phyloP scores from a whole-genome alignment of 2,797 vertebrate genomes.

The Acipenser ruthenus region DNA sequence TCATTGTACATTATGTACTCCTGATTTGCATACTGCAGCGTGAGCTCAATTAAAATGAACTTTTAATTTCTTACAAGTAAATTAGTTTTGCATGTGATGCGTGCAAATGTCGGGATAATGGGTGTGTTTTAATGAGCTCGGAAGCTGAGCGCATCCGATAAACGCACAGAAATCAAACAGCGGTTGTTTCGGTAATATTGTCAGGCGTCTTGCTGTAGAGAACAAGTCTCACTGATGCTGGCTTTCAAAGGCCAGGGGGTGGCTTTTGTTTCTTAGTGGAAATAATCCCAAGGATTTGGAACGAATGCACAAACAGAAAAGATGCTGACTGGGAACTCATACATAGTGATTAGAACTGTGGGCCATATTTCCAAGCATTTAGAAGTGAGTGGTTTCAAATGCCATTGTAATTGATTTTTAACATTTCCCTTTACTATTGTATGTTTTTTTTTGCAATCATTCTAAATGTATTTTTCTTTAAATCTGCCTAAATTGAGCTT shows the following conservation, averaged over 20 bases:
- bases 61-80: conserved; percentile 99
- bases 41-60: conserved; percentile 98
- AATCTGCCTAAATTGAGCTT: too few species aligned
- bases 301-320: conserved; percentile 63
- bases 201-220: conserved; percentile 19
- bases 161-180: conserved; percentile 45
- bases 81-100: conserved; percentile 96
- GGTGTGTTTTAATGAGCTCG: conserved; percentile 81
- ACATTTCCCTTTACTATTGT: too few species aligned
- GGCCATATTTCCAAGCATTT: too few species aligned
- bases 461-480: too few species aligned
- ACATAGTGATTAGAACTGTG: too few species aligned
- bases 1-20: conserved; percentile 84
- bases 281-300: conserved; percentile 54
- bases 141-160: conserved; percentile 66
- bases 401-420: too few species aligned
- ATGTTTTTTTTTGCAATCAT: too few species aligned
- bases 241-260: conserved; percentile 53
- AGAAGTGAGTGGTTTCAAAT: too few species aligned
- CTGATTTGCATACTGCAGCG: conserved; percentile 98
- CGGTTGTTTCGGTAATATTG: not conserved
- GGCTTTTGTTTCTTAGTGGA: conserved; percentile 59
- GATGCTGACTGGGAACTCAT: conserved; percentile 35
- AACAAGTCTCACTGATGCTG: not conserved
- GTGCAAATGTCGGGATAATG: conserved; percentile 95